Evolutionary conservation across 2,888 invertebrate genomes (phyloP), one percentile per base, ranked within the genome.

Genomic region (Synanthedon tipuliformis): DNA sequence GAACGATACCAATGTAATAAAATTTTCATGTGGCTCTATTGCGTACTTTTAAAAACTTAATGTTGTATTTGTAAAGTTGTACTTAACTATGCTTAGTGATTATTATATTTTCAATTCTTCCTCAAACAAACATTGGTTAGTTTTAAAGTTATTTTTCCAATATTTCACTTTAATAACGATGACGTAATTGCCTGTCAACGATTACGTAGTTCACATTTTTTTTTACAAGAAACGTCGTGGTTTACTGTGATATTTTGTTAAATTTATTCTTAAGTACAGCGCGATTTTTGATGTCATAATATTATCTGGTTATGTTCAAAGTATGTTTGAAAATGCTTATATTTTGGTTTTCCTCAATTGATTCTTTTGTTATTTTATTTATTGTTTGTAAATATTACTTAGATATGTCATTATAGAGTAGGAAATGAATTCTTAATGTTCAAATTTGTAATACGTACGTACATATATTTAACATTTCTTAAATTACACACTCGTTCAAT

Each of bases 231-330:
- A 80, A 74, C 78, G 76, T 85, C 86, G 85, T 86, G 82, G 85
- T 84, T 80, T 82, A 78, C 87, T 87, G 87, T 87, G 87, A 87
- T 87, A 87, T 86, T 87, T 84, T 83, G 84, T 87, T 87, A 83
- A 85, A 84, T 79, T 83, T 78, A 79, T 82, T 81, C 75, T 73
- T 84, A 82, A 77, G 80, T 74, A 71, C 74, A 75, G 63, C 68
- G 67, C 71, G 69, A 72, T 75, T 72, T 74, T 65, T 70, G 69
- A 72, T 75, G 72, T 74, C 65, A 65, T 66, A 64, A 65, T 72
- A 68, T 69, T 72, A 68, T 69, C 72, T 72, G 64, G 60, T 69
- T 73, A 67, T 62, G 67, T 59, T 63, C 57, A 67, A 59, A 57
- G 41, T 71, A 69, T 71, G 66, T 66, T 69, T 76, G 69, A 54